Conservation (phyloP, 2,888 invertebrate species). For the Enoplolaimus lenunculus region DNA sequence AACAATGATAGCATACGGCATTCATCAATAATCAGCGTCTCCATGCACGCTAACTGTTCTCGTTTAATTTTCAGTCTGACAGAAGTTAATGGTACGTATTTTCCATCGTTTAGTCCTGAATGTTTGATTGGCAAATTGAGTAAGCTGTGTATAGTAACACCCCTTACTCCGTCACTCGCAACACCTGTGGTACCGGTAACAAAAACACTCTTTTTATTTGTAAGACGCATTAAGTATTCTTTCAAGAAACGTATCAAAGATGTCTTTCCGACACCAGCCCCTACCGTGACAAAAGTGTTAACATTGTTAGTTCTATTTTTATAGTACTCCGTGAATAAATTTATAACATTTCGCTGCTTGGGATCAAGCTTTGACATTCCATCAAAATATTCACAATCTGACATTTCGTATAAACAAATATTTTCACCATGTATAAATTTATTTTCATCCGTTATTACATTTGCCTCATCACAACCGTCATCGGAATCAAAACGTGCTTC, state of each 20-base stretch:
- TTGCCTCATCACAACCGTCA: background rate
- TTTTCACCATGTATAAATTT: too few relatives aligned
- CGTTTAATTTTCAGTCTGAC: background rate
- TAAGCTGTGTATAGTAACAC: background rate
- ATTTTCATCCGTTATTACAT: too few relatives aligned
- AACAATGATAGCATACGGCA: slow-evolving; percentile 8
- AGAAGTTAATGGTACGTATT: background rate
- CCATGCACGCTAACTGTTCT: background rate
- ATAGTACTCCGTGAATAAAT: background rate
- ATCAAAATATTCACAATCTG: too few relatives aligned
- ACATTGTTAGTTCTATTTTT: background rate
- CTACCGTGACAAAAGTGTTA: background rate
- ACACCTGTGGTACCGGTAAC: background rate
- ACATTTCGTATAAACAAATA: too few relatives aligned
- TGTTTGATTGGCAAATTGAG: background rate
- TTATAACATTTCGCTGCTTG: background rate
- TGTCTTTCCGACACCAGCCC: slow-evolving; percentile 6
- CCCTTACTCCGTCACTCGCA: background rate
- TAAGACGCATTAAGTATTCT: background rate
- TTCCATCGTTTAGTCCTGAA: background rate
- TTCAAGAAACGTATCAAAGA: background rate
- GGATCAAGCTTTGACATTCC: too few relatives aligned
- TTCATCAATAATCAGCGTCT: slow-evolving; percentile 9
- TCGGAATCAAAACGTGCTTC: background rate
- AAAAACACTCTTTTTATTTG: background rate